phyloP scores from a whole-genome alignment of 2,888 invertebrate genomes.

The Empis livida region DNA sequence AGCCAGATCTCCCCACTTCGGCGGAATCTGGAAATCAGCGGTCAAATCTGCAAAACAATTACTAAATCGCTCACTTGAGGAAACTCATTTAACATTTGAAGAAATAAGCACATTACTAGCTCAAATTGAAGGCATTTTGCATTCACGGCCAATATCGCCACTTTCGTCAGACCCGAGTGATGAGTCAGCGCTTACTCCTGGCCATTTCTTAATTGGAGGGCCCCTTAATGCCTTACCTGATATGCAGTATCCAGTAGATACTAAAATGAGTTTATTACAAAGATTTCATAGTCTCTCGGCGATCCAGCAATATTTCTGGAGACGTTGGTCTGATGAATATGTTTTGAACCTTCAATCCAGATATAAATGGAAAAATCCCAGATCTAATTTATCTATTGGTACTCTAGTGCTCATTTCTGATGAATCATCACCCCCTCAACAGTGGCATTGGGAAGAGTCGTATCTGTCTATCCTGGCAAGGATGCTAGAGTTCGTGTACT shows the following conservation, averaged over 20 bases:
- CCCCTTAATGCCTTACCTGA: slow-evolving; percentile 2
- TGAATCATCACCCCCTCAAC: neutral
- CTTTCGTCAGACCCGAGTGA: slow-evolving; percentile 5
- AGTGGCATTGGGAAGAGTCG: neutral
- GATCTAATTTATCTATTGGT: neutral
- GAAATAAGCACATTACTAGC: slow-evolving; percentile 1
- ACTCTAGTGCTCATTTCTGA: neutral
- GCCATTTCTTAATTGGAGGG: slow-evolving; percentile 7
- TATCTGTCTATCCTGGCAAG: neutral
- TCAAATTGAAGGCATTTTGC: neutral
- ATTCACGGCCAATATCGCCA: neutral
- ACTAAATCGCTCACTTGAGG: no score
- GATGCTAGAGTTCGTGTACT: neutral
- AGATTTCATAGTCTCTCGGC: neutral
- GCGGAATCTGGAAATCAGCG: slow-evolving; percentile 11
- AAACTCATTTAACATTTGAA: slow-evolving; percentile 4
- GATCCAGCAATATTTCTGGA: neutral
- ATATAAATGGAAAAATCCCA: neutral
- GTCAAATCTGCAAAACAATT: no score
- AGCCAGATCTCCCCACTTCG: slow-evolving; percentile 12
- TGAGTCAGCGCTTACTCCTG: slow-evolving; percentile 6
- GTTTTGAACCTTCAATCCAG: neutral
- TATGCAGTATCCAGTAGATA: neutral
- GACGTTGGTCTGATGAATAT: neutral
- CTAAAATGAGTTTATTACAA: neutral